Conservation (phyloP, 2,888 invertebrate genomes). For the Xylocampa areola region DNA sequence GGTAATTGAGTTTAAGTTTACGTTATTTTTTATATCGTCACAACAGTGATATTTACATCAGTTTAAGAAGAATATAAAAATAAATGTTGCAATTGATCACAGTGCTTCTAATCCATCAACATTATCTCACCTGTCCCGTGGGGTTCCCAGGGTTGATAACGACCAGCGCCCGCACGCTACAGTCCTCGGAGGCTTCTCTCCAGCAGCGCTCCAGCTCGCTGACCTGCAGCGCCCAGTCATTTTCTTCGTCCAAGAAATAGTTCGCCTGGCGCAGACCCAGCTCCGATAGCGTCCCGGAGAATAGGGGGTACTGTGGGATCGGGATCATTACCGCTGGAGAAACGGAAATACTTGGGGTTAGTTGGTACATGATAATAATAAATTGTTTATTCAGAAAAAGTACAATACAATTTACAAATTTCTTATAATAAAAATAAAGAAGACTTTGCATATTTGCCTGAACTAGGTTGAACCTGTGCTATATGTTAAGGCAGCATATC, state of each 20-base stretch:
- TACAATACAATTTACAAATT: too few relatives aligned
- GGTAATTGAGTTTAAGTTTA: too few relatives aligned
- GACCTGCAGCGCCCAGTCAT: slow-evolving; percentile 95
- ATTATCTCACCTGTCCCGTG: slow-evolving; percentile 93
- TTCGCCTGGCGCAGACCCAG: slow-evolving; percentile 94
- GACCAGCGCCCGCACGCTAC: slow-evolving; percentile 95
- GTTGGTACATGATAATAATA: too few relatives aligned
- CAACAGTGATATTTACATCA: not conserved
- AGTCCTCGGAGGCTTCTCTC: slow-evolving; percentile 90
- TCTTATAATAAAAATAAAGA: too few relatives aligned
- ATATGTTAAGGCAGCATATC: too few relatives aligned
- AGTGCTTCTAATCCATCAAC: not conserved
- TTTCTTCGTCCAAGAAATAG: slow-evolving; percentile 96
- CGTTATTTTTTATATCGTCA: too few relatives aligned
- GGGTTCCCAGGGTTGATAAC: slow-evolving; percentile 99
- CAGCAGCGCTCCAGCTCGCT: slow-evolving; percentile 93
- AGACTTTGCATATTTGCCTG: too few relatives aligned
- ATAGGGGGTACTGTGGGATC: slow-evolving; percentile 99
- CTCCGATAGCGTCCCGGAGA: slow-evolving; percentile 97
- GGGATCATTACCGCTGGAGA: slow-evolving; percentile 96
- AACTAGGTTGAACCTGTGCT: too few relatives aligned
- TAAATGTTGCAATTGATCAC: too few relatives aligned
- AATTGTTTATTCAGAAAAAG: too few relatives aligned
- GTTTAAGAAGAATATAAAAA: not conserved
- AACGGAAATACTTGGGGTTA: not conserved